Conservation (phyloP, 2,888 invertebrate genomes). For the Ornithoptera alexandrae region DNA sequence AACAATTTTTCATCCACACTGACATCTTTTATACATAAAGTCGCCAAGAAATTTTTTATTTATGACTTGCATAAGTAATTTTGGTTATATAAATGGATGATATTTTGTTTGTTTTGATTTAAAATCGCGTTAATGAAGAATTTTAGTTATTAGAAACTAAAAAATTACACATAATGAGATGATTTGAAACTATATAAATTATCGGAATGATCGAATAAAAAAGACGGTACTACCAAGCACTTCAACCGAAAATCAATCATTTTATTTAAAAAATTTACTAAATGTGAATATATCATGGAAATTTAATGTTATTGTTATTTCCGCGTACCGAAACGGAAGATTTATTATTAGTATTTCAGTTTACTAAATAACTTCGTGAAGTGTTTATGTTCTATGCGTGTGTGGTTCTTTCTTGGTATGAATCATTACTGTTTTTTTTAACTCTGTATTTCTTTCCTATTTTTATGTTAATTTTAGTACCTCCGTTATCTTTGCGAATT, state of each 20-base stretch:
- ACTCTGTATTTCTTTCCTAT: not conserved
- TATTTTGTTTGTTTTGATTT: not conserved
- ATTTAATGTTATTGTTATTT: no score
- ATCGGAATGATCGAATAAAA: no score
- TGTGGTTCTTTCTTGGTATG: not conserved
- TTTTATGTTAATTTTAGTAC: conserved; percentile 53
- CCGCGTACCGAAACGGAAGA: no score
- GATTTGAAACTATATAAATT: no score
- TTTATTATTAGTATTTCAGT: no score
- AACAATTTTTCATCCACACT: conserved; percentile 11
- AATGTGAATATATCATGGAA: no score
- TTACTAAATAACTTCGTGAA: no score
- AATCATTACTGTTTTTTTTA: not conserved
- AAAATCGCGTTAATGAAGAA: not conserved
- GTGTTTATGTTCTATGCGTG: not conserved
- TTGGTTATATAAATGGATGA: not conserved
- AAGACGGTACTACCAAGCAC: no score
- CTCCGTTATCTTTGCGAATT: conserved; percentile 87
- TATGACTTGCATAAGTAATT: not conserved
- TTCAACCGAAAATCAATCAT: no score
- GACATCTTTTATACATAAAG: conserved; percentile 12
- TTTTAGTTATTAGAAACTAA: not conserved
- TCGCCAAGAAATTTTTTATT: conserved; percentile 15
- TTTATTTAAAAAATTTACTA: no score
- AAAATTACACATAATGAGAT: not conserved